Conservation (phyloP, 2,888 invertebrate species). For the Ophion slaviceki region DNA sequence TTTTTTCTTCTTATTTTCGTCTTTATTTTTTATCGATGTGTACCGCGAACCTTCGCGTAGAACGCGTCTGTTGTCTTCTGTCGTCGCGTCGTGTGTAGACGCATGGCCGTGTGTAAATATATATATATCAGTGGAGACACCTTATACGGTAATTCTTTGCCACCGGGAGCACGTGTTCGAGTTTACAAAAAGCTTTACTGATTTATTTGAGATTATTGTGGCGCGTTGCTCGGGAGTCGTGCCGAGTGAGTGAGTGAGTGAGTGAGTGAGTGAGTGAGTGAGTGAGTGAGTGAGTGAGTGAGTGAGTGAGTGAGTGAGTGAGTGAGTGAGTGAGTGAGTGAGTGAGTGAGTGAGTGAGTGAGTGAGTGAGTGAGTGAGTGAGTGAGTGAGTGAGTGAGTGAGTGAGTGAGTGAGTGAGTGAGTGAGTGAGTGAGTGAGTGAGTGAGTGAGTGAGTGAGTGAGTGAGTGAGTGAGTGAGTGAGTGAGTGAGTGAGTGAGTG, state of each 20-base stretch:
- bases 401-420: background rate
- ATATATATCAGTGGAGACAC: background rate
- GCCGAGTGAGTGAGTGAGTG: background rate
- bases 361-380: too few relatives aligned
- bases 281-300: background rate
- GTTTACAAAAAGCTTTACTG: conserved; percentile 20
- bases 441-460: background rate
- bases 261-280: background rate
- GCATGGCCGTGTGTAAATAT: too few relatives aligned
- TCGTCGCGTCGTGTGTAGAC: too few relatives aligned
- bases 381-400: background rate
- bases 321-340: background rate
- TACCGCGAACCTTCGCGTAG: background rate
- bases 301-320: background rate
- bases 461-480: background rate
- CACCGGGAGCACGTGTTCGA: conserved; percentile 14
- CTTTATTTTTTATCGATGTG: conserved; percentile 27
- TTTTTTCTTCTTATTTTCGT: background rate
- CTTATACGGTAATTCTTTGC: conserved; percentile 27
- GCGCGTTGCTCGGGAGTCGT: background rate
- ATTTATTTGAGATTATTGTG: conserved; percentile 5
- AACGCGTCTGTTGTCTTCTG: background rate
- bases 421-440: background rate
- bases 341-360: background rate
- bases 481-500: background rate